phyloP scores from a whole-genome alignment of 1,140 invertebrate genomes.

The Drosophila repletoides region DNA sequence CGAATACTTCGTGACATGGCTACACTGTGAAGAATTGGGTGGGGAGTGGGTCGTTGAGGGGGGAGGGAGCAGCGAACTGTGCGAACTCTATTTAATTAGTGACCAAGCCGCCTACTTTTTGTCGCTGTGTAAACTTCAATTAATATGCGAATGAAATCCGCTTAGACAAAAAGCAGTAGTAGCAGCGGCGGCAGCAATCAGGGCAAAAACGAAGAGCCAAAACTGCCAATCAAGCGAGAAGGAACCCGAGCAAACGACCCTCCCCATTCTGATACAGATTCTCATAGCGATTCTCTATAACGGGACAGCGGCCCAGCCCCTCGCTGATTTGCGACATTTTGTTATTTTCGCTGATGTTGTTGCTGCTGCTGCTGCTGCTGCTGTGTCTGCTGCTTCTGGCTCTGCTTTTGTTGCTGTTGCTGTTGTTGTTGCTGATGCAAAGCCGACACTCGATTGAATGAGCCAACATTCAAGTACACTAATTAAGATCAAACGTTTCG shows the following conservation, averaged over 20 bases:
- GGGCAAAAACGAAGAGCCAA: conserved; percentile 32
- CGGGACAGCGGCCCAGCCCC: background rate
- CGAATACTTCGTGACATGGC: conserved; percentile 21
- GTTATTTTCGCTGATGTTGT: conserved; percentile 69
- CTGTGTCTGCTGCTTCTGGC: conserved; percentile 3
- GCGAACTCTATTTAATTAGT: conserved; percentile 50
- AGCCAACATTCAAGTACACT: conserved; percentile 71
- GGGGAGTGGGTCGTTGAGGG: no score
- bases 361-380: conserved; percentile 11
- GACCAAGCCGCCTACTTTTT: conserved; percentile 34
- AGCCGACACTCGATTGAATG: conserved; percentile 64
- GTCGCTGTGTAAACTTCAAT: conserved; percentile 73
- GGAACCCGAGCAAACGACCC: background rate
- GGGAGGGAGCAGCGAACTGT: no score
- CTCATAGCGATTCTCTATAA: background rate
- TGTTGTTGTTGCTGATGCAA: conserved; percentile 38
- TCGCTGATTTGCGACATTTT: conserved; percentile 75
- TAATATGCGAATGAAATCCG: conserved; percentile 78
- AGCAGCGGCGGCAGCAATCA: conserved; percentile 3
- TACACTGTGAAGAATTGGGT: conserved; percentile 42
- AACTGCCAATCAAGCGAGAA: conserved; percentile 63
- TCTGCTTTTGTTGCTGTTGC: conserved; percentile 10
- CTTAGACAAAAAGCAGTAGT: conserved; percentile 65
- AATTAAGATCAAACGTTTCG: conserved; percentile 76
- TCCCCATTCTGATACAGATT: no score